Evolutionary conservation across 2,888 invertebrate genomes (phyloP).

Genomic region (Oligia latruncula): DNA sequence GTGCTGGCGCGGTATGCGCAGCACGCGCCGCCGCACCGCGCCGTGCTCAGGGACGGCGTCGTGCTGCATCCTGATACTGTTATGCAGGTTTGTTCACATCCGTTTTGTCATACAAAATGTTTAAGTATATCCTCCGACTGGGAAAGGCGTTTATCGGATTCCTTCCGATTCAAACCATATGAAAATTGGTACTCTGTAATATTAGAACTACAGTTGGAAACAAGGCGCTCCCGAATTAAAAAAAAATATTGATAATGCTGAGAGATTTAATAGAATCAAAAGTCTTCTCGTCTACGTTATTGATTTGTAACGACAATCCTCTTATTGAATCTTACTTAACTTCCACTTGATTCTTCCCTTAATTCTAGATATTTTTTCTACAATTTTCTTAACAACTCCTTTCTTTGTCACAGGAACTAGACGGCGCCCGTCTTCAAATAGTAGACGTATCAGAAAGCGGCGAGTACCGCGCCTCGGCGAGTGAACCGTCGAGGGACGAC

Average conservation of each 20-base stretch:
- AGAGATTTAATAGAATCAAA: background rate
- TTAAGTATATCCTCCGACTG: too few species aligned
- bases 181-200: background rate
- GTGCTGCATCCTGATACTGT: conserved; percentile 75
- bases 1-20: conserved; percentile 87
- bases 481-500: conserved; percentile 73
- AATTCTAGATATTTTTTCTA: background rate
- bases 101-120: too few species aligned
- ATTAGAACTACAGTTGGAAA: background rate
- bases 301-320: background rate
- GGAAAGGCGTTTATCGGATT: background rate
- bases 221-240: too few species aligned
- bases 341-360: background rate
- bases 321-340: background rate
- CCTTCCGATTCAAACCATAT: background rate
- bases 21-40: conserved; percentile 59
- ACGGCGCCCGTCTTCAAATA: conserved; percentile 81
- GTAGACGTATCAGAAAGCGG: conserved; percentile 72
- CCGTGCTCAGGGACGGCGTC: conserved; percentile 68
- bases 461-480: conserved; percentile 55
- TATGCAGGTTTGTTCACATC: conserved; percentile 67
- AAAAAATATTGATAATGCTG: background rate
- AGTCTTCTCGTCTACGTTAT: background rate
- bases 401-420: conserved; percentile 77
- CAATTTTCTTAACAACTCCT: background rate